phyloP scores from a whole-genome alignment of 2,888 invertebrate species.

The Lochmaea crataegi region DNA sequence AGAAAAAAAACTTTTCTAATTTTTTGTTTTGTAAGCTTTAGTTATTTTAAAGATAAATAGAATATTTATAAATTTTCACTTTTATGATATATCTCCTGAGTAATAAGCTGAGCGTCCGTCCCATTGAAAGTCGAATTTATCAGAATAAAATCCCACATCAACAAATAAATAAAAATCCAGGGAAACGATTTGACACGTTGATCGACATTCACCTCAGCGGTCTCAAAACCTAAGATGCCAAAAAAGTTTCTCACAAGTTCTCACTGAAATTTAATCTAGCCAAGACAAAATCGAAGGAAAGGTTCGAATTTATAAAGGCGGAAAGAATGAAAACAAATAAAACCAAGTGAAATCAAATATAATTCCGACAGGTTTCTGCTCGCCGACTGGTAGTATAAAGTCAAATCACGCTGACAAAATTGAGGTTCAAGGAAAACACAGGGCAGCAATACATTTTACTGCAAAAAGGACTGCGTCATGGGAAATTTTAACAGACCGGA shows the following conservation, averaged over 20 bases:
- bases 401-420: slow-evolving; percentile 30
- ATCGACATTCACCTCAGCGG: background rate
- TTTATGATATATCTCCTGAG: no score
- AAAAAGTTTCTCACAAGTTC: background rate
- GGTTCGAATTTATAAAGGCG: slow-evolving; percentile 15
- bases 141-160: background rate
- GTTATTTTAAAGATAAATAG: no score
- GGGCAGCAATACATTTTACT: slow-evolving; percentile 22
- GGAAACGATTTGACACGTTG: background rate
- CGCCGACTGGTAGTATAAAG: slow-evolving; percentile 23
- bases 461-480: slow-evolving; percentile 15
- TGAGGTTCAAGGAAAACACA: slow-evolving; percentile 26
- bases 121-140: background rate
- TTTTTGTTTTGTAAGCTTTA: no score
- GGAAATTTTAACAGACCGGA: slow-evolving; percentile 7
- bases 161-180: background rate
- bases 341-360: slow-evolving; percentile 31
- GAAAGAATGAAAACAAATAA: slow-evolving; percentile 32
- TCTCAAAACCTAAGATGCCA: background rate
- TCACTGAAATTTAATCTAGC: slow-evolving; percentile 11
- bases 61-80: no score
- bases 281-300: background rate
- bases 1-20: no score
- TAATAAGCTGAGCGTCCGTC: background rate
- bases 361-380: slow-evolving; percentile 29